phyloP scores from a whole-genome alignment of 1,140 invertebrate genomes.

The Diabrotica virgifera region DNA sequence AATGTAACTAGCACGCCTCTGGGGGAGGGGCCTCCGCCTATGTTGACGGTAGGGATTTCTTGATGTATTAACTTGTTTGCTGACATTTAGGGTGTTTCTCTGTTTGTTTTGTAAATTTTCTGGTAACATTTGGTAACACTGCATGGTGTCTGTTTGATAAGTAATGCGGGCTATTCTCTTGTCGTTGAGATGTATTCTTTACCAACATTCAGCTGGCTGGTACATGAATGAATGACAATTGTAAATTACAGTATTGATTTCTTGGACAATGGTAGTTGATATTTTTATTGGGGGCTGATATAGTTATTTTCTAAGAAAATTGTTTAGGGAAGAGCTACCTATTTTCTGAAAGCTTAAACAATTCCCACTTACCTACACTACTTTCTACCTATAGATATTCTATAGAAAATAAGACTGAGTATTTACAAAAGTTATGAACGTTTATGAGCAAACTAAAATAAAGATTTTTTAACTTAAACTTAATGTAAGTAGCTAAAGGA shows the following conservation, averaged over 20 bases:
- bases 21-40: constrained; percentile 8
- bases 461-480: too few species aligned
- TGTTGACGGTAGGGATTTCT: constrained; percentile 19
- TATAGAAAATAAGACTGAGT: too few species aligned
- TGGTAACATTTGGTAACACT: constrained; percentile 34
- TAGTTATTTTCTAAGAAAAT: neutral
- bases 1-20: neutral
- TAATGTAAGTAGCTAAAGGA: too few species aligned
- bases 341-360: neutral
- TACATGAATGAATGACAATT: neutral
- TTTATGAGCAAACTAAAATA: too few species aligned
- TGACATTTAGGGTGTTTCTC: constrained; percentile 27
- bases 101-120: constrained; percentile 39
- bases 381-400: too few species aligned
- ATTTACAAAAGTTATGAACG: too few species aligned
- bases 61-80: constrained; percentile 33
- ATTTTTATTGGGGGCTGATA: neutral
- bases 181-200: constrained; percentile 15
- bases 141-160: constrained; percentile 22
- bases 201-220: constrained; percentile 7
- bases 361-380: too few species aligned
- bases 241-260: neutral
- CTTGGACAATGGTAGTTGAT: neutral
- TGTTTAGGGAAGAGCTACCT: neutral
- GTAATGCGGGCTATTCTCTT: constrained; percentile 26